Base-by-base conservation (phyloP, 2,113 vertebrate species). In the Pavo muticus region DNA sequence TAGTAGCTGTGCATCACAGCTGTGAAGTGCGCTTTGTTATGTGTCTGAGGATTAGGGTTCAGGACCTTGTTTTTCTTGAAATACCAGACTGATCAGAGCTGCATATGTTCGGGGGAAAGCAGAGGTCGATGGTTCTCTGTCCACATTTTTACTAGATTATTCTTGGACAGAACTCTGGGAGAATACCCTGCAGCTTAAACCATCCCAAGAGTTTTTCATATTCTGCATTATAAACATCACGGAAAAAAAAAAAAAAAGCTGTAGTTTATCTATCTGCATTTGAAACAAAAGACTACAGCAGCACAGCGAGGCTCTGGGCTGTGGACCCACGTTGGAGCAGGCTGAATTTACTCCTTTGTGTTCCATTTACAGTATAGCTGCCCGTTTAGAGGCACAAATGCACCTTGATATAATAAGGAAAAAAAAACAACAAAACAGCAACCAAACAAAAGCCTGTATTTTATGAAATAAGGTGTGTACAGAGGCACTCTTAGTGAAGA, bases 11-110 rank as follows among this genome's bases (percentile, higher is more conserved):
- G 98, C 98, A 98, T 98, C 98, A 98, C 98, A 99, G 98, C 98
- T 99, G 98, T 98, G 98, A 98, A 98, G 98, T 98, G 97, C 90
- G 98, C 98, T 98, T 98, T 99, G 98, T 98, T 98, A 98, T 98
- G 98, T 98, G 98, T 98, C 98, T 98, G 98, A 98, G 98, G 98
- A 99, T 98, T 98, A 97, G 95, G 97, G 98, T 98, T 98, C 98
- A 98, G 98, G 98, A 98, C 98, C 98, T 98, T 98, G 98, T 98
- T 98, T 98, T 98, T 98, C 98, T 98, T 98, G 98, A 98, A 98
- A 98, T 98, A 98, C 98, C 97, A 98, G 98, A 97, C 98, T 97
- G 98, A 98, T 98, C 98, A 98, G 98, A 98, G 97, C 98, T 97
- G 94, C 98, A 98, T 98, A 98, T 98, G 98, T 98, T 98, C 96